phyloP scores from a whole-genome alignment of 2,797 vertebrate genomes.

The Chelmon rostratus region DNA sequence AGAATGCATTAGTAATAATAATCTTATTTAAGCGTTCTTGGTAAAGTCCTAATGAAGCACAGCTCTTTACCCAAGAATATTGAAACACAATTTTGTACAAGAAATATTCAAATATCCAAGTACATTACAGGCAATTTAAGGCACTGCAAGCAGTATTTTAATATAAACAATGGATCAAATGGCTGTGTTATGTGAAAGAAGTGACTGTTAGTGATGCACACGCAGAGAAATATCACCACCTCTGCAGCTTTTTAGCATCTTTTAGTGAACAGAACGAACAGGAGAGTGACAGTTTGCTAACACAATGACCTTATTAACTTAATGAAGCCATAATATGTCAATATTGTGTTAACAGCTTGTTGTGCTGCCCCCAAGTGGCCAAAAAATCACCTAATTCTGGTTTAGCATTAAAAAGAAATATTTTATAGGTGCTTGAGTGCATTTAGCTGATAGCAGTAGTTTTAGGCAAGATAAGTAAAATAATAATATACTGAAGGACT shows the following conservation, averaged over 20 bases:
- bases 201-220: neutral
- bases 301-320: neutral
- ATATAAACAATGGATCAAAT: too few relatives aligned
- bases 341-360: neutral
- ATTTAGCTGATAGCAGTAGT: neutral
- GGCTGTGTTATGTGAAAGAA: too few relatives aligned
- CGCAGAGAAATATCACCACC: too few relatives aligned
- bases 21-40: neutral
- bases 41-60: too few relatives aligned
- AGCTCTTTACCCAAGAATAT: too few relatives aligned
- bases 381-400: neutral
- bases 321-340: neutral
- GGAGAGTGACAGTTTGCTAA: neutral
- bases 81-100: too few relatives aligned
- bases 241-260: neutral
- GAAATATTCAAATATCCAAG: too few relatives aligned
- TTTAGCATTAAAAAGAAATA: neutral
- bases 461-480: neutral
- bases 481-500: neutral
- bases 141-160: too few relatives aligned
- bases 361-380: neutral
- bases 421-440: neutral
- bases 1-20: neutral
- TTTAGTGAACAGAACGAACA: neutral
- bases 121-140: too few relatives aligned